phyloP scores from a whole-genome alignment of 1,140 invertebrate genomes.

The Drosophila erecta region DNA sequence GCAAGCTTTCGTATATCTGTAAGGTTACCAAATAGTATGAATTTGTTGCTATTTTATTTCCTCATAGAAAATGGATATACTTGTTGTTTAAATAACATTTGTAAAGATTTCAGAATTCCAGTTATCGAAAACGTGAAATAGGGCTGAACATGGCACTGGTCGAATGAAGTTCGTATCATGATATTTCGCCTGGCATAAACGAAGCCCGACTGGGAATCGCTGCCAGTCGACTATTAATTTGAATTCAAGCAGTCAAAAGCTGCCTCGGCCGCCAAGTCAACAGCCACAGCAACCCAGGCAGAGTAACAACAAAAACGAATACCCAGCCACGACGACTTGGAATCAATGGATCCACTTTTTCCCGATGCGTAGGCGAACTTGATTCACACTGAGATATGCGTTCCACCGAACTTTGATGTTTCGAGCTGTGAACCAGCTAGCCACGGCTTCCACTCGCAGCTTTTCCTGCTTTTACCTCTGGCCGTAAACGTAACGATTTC shows the following conservation, averaged over 20 bases:
- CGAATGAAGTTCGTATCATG: neutral
- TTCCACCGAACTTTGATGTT: conserved; percentile 82
- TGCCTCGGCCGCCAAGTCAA: conserved; percentile 59
- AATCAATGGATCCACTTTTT: conserved; percentile 83
- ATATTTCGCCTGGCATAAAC: conserved; percentile 11
- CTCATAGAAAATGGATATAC: no score
- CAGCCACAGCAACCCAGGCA: conserved; percentile 35
- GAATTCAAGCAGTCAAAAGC: conserved; percentile 81
- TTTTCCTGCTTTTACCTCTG: conserved; percentile 23
- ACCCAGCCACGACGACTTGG: conserved; percentile 47
- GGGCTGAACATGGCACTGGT: no score
- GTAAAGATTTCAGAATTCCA: no score
- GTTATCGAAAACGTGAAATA: no score
- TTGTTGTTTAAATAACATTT: no score
- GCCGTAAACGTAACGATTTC: conserved; percentile 77
- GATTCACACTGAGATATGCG: conserved; percentile 80
- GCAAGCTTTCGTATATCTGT: no score
- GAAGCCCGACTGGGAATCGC: conserved; percentile 4
- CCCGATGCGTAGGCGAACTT: conserved; percentile 76
- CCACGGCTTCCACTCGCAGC: conserved; percentile 22
- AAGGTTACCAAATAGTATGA: no score
- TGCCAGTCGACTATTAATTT: conserved; percentile 77
- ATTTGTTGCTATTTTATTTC: no score
- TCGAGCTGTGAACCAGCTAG: conserved; percentile 67
- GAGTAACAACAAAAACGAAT: conserved; percentile 11